Percentiles rank a stretch among this genome's conserved stretches.
Evolutionary conservation across 2,888 invertebrate genomes (phyloP).

Genomic region (Gryllus longicercus): DNA sequence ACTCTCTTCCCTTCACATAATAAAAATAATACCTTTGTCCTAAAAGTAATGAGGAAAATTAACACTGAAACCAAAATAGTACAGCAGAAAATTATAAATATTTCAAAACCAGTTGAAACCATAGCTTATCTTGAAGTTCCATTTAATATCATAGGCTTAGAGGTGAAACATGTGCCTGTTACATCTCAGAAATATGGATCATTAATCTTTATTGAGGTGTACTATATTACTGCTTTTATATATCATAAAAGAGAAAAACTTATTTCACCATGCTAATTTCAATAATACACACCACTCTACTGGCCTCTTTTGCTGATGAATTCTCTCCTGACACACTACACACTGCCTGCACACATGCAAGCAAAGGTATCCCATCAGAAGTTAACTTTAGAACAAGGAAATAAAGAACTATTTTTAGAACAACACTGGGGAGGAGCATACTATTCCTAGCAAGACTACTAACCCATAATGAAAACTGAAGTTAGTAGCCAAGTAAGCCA

Average conservation of each 20-base stretch:
- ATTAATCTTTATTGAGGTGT: no score
- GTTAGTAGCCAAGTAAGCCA: background rate
- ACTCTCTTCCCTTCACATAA: background rate
- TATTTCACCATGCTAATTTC: no score
- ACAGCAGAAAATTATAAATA: slow-evolving; percentile 8
- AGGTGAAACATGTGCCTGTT: no score
- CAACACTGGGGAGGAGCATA: background rate
- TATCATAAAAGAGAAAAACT: no score
- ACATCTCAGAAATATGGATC: no score
- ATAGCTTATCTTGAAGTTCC: background rate
- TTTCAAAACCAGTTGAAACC: background rate
- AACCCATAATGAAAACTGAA: background rate
- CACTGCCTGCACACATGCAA: background rate
- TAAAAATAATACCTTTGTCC: background rate
- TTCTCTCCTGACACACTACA: background rate
- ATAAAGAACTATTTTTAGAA: background rate
- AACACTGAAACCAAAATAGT: background rate
- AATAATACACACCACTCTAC: no score
- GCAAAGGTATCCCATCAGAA: background rate
- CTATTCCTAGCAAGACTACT: background rate
- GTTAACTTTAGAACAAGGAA: slow-evolving; percentile 5
- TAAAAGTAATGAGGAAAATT: background rate
- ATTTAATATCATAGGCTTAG: no score
- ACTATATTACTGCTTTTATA: no score
- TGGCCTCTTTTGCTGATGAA: background rate